Percentiles rank a stretch among this genome's conserved stretches.
These are phyloP conservation scores for Ellobius talpinus DNA, from an alignment of 2,113 vertebrate genomes.

Conservation along the genomic window DNA sequence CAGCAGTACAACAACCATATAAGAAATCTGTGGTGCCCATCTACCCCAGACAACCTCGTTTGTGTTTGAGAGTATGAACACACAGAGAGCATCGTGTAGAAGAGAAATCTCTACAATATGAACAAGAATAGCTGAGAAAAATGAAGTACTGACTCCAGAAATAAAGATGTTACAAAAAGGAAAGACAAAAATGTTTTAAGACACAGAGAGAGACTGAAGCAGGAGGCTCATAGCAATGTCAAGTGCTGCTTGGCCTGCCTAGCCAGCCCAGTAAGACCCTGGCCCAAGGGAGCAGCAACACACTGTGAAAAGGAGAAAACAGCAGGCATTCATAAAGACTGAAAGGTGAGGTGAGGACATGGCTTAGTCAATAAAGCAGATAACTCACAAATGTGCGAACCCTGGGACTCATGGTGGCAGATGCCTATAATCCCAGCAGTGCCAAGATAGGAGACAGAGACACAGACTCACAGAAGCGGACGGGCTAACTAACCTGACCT, in stretches of 20 bases:
- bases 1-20: background rate
- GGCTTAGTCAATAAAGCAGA: background rate
- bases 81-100: background rate
- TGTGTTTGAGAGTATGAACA: background rate
- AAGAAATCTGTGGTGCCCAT: background rate
- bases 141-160: background rate
- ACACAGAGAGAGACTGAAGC: background rate
- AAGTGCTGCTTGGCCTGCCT: background rate
- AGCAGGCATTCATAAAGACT: constrained; percentile 27
- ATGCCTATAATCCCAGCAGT: background rate
- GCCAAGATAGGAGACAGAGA: background rate
- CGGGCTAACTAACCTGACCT: background rate
- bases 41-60: background rate
- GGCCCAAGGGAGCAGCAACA: background rate
- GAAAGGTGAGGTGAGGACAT: background rate
- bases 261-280: background rate
- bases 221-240: background rate
- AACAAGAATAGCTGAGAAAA: constrained; percentile 26
- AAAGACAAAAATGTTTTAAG: background rate
- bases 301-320: background rate
- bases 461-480: no score
- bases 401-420: background rate
- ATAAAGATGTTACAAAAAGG: background rate
- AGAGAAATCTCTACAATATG: background rate
- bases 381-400: background rate